phyloP scores from a whole-genome alignment of 2,113 vertebrate species.

The Delphinus delphis region DNA sequence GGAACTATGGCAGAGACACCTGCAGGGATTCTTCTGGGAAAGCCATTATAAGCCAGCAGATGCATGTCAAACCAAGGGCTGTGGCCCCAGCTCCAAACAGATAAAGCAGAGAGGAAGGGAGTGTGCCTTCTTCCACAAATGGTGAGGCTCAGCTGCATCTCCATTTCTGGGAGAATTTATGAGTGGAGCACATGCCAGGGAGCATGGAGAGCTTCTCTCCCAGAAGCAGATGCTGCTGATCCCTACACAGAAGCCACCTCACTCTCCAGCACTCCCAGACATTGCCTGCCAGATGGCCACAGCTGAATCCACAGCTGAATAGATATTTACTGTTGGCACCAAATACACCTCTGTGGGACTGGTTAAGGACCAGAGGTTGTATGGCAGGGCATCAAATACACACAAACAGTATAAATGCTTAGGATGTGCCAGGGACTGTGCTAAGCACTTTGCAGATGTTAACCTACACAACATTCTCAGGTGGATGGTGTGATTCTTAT shows the following conservation, averaged over 20 bases:
- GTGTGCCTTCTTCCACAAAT: conserved; percentile 37
- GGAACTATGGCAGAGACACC: not conserved
- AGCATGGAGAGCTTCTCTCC: conserved; percentile 25
- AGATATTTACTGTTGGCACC: conserved; percentile 26
- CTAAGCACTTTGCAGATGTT: not conserved
- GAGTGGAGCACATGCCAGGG: conserved; percentile 60
- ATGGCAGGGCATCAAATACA: conserved; percentile 8
- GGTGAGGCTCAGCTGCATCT: conserved; percentile 69
- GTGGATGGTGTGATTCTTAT: not conserved
- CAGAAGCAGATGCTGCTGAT: conserved; percentile 71
- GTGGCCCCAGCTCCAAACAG: not conserved
- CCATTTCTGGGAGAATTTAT: conserved; percentile 78
- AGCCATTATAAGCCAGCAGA: conserved; percentile 42
- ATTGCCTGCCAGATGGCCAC: conserved; percentile 53
- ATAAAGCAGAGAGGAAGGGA: conserved; percentile 16
- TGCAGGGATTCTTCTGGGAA: conserved; percentile 57
- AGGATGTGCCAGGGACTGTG: not conserved
- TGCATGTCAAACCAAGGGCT: conserved; percentile 25
- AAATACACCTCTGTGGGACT: not conserved
- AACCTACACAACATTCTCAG: not conserved
- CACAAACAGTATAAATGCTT: not conserved
- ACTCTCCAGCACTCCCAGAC: conserved; percentile 18
- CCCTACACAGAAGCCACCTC: conserved; percentile 11
- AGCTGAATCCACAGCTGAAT: conserved; percentile 65
- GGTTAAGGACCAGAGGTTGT: conserved; percentile 11